These are phyloP conservation scores for Pseudoips prasinana DNA, from an alignment of 2,888 invertebrate species.

Conservation along the genomic window DNA sequence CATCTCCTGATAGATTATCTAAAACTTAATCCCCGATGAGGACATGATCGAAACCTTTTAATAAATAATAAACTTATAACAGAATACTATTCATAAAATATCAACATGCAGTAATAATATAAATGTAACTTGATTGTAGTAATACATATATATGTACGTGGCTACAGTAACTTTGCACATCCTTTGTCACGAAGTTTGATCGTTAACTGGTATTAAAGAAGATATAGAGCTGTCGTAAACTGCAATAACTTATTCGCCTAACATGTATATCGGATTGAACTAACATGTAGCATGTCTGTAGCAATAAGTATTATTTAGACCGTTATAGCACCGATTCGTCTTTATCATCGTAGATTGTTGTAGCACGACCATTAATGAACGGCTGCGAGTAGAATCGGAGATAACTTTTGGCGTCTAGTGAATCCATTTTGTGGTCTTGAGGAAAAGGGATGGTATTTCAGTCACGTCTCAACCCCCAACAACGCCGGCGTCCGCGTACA, in stretches of 20 bases:
- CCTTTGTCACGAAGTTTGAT: constrained; percentile 45
- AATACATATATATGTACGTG: constrained; percentile 31
- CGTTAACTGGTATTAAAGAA: constrained; percentile 45
- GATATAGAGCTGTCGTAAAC: constrained; percentile 42
- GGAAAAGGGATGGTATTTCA: constrained; percentile 39
- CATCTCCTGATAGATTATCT: too few relatives aligned
- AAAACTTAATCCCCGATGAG: too few relatives aligned
- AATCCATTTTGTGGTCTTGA: constrained; percentile 45
- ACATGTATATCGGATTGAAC: constrained; percentile 30
- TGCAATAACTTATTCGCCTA: constrained; percentile 35
- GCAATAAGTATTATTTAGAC: constrained; percentile 9
- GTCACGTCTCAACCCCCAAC: constrained; percentile 39
- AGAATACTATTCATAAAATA: too few relatives aligned
- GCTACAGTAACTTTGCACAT: constrained; percentile 34
- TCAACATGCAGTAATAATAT: too few relatives aligned
- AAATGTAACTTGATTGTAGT: constrained; percentile 5
- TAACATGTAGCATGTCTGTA: constrained; percentile 6
- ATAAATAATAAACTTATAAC: too few relatives aligned
- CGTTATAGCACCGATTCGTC: constrained; percentile 49
- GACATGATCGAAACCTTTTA: too few relatives aligned
- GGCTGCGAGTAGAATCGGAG: constrained; percentile 51
- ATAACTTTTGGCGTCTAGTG: constrained; percentile 48
- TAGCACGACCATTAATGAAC: constrained; percentile 46
- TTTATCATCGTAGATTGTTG: constrained; percentile 56
- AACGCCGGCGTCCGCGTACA: too few relatives aligned